A percentile compares a stretch with the other conserved stretches of the same genome.
These are phyloP conservation scores for Marasmarcha lunaedactyla DNA, from an alignment of 2,888 invertebrate species.

Conservation along the genomic window DNA sequence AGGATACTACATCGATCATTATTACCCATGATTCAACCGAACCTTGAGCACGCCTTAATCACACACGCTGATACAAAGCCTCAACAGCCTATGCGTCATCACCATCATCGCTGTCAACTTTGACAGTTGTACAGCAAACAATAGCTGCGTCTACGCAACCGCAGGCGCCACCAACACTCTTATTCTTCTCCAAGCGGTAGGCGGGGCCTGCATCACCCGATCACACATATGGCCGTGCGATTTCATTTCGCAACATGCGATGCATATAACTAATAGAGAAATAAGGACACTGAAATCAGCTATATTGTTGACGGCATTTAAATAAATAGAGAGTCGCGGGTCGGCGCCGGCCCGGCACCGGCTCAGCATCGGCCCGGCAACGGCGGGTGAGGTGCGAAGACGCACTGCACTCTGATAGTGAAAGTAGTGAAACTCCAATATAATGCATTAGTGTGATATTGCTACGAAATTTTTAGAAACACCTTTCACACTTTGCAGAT, in stretches of 20 bases:
- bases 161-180: conserved; percentile 47
- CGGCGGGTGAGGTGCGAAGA: conserved; percentile 36
- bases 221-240: conserved; percentile 29
- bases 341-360: conserved; percentile 27
- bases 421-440: conserved; percentile 55
- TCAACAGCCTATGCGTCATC: too few species aligned
- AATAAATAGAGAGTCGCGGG: conserved; percentile 58
- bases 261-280: conserved; percentile 32
- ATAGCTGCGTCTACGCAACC: conserved; percentile 12
- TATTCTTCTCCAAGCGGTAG: conserved; percentile 43
- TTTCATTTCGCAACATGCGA: conserved; percentile 45
- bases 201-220: conserved; percentile 55
- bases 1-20: too few species aligned
- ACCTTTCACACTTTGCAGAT: too few species aligned
- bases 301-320: conserved; percentile 47
- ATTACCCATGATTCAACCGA: too few species aligned
- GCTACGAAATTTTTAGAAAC: conserved; percentile 7
- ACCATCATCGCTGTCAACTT: too few species aligned
- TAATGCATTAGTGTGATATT: background rate
- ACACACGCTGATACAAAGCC: too few species aligned
- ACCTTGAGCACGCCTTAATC: too few species aligned
- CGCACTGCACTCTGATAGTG: conserved; percentile 47
- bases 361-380: too few species aligned
- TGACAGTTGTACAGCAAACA: background rate
- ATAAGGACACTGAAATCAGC: conserved; percentile 53